Conservation (phyloP, 2,888 invertebrate genomes). For the Drosophila nr. medialis region DNA sequence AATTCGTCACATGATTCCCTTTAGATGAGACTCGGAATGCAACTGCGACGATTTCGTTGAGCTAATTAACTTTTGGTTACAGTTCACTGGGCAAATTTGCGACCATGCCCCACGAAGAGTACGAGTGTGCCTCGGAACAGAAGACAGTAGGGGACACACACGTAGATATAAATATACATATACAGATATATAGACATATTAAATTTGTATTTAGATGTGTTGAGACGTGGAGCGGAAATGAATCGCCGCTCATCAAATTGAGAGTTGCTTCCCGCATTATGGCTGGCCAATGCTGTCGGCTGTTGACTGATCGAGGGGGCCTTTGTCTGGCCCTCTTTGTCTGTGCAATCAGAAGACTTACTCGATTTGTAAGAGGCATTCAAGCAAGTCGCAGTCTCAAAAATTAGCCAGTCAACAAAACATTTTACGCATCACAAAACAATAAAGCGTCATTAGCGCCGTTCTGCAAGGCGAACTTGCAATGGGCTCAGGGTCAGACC, state of each 20-base stretch:
- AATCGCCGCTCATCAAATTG: conserved; percentile 65
- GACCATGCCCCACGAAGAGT: conserved; percentile 29
- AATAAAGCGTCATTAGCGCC: conserved; percentile 72
- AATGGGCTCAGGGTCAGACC: conserved; percentile 48
- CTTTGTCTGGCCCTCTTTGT: conserved; percentile 43
- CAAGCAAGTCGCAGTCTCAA: conserved; percentile 58
- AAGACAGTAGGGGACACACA: conserved; percentile 46
- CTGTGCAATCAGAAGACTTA: conserved; percentile 30
- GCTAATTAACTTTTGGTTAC: conserved; percentile 79
- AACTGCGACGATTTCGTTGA: conserved; percentile 63
- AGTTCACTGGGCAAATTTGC: conserved; percentile 74
- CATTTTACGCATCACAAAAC: conserved; percentile 77
- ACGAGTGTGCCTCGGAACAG: conserved; percentile 5
- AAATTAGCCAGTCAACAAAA: conserved; percentile 56
- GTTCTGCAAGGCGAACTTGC: conserved; percentile 32
- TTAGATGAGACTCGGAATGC: conserved; percentile 37
- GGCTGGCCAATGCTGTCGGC: conserved; percentile 13
- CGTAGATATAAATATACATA: conserved; percentile 22
- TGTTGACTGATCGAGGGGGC: conserved; percentile 4
- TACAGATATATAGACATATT: conserved; percentile 44
- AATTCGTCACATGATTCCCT: conserved; percentile 51
- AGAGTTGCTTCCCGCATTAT: conserved; percentile 62
- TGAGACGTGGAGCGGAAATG: conserved; percentile 63
- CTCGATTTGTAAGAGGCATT: conserved; percentile 58
- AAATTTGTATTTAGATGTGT: conserved; percentile 56